Evolutionary conservation across 2,797 vertebrate species (phyloP), one percentile per base, ranked within the genome.

Genomic region (Microhierax caerulescens): DNA sequence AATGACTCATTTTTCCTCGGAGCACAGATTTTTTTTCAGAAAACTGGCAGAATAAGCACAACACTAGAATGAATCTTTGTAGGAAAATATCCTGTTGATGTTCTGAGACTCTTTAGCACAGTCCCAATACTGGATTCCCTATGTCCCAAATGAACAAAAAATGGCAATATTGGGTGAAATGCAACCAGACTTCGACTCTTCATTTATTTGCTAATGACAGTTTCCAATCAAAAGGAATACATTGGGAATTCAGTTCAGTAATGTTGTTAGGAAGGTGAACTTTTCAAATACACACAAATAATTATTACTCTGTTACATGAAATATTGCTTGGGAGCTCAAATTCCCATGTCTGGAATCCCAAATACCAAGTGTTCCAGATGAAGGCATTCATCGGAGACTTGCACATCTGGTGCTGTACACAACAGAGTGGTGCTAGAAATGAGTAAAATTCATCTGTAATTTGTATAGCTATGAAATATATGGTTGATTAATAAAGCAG

Each of bases 201-300:
- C 36, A 50, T 64, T 97, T 77, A 72, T 97, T 92, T 97, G 84
- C 86, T 96, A 96, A 96, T 88, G 92, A 96, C 60, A 89, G 56
- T 87, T 84, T 88, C 72, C 87, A 96, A 69, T 81, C 86, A 93
- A 48, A 94, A 91, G 56, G 60, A 93, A 92, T 34, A 68, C 34
- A 88, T 16, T 78, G 67, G 84, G 95, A 96, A 96, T 90, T 91
- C 93, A 81, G 81, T 93, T 94, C 83, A 75, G 76, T 72, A 93
- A 70, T 86, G 51, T 50, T 90, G 30, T 88, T 70, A 92, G 95
- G 90, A 97, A 90, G 90, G 88, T 81, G 56, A 96, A 93, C 41
- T 95, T 94, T 97, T 94, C 80, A 95, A 93, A 94, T 78, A 92
- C 53, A 94, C n/a, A 83, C 61, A 27, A 95, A 98, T 96, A 97